phyloP scores from a whole-genome alignment of 2,113 vertebrate genomes.

The Nothoprocta pentlandii region DNA sequence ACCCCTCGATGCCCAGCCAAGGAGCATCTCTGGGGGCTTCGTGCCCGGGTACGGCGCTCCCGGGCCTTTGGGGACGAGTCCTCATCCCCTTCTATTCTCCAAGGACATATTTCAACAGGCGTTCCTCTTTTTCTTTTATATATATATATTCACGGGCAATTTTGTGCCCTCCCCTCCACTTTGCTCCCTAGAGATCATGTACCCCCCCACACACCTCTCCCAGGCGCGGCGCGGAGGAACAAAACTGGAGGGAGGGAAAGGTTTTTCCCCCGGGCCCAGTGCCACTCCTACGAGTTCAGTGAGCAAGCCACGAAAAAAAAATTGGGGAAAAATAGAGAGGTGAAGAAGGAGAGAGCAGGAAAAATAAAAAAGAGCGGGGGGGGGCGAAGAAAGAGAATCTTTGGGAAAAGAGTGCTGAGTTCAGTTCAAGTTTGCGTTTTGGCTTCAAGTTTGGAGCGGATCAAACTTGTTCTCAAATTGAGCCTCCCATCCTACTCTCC shows the following conservation, averaged over 20 bases:
- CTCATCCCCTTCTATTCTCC: no score
- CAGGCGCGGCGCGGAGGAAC: neutral
- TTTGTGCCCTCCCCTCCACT: neutral
- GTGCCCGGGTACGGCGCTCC: neutral
- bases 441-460: conserved; percentile 64
- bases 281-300: neutral
- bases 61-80: neutral
- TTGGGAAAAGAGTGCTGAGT: neutral
- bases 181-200: neutral
- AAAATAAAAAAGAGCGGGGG: no score
- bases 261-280: neutral
- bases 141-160: neutral
- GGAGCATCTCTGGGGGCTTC: neutral
- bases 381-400: neutral
- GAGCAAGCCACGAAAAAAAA: neutral
- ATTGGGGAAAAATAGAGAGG: no score
- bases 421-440: conserved; percentile 65
- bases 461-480: conserved; percentile 33
- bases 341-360: neutral
- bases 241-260: neutral
- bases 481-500: neutral
- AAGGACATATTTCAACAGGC: neutral
- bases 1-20: neutral
- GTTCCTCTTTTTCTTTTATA: neutral
- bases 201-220: no score